Evolutionary conservation across 2,113 vertebrate species (phyloP).

Genomic region (Emydura subglobosa): DNA sequence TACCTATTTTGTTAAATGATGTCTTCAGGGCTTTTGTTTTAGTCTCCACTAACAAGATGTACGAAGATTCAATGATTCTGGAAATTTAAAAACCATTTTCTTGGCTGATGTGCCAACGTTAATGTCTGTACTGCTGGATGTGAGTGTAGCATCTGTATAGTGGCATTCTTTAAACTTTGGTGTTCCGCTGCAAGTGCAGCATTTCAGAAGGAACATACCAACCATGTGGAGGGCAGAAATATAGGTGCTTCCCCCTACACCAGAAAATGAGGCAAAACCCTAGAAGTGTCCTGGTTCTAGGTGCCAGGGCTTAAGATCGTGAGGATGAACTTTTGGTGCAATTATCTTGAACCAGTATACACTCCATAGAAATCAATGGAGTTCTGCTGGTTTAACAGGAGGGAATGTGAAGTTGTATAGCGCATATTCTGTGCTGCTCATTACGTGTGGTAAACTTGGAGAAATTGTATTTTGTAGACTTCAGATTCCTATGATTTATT

Average conservation of each 20-base stretch:
- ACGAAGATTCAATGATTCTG: background rate
- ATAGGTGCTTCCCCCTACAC: background rate
- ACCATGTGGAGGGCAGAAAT: background rate
- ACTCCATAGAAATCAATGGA: background rate
- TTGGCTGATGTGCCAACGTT: background rate
- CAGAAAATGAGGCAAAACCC: background rate
- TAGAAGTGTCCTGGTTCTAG: background rate
- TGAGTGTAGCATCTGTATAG: background rate
- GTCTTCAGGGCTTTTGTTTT: background rate
- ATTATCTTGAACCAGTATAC: background rate
- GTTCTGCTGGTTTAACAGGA: background rate
- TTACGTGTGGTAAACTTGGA: background rate
- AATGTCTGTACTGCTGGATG: background rate
- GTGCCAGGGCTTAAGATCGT: background rate
- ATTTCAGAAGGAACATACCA: background rate
- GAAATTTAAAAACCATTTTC: background rate
- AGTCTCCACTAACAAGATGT: background rate
- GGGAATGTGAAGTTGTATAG: background rate
- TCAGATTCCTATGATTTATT: background rate
- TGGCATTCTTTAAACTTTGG: background rate
- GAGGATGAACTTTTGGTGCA: background rate
- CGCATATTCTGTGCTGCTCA: background rate
- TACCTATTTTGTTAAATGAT: background rate
- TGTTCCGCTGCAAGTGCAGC: rapidly evolving
- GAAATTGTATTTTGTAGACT: background rate